Evolutionary conservation across 2,797 vertebrate genomes (phyloP).

Genomic region (Pagetopsis macropterus): DNA sequence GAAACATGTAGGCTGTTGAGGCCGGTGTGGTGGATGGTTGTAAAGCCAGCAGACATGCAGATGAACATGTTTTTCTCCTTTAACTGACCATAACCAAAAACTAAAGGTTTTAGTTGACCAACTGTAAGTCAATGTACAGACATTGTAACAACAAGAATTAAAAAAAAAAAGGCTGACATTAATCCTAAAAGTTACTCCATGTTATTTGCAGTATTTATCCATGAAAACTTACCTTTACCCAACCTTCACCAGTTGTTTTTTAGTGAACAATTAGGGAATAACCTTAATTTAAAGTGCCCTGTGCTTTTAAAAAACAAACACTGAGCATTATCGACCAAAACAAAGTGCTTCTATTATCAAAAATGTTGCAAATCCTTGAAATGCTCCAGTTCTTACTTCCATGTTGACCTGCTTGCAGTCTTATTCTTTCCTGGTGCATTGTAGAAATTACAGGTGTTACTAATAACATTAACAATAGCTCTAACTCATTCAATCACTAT

Average conservation of each 20-base stretch:
- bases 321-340: no score
- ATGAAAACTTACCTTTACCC: neutral
- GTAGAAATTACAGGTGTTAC: neutral
- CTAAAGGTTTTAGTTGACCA: neutral
- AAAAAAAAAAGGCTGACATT: fast-evolving
- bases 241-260: neutral
- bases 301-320: neutral
- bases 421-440: neutral
- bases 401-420: no score
- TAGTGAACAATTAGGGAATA: no score
- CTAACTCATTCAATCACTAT: no score
- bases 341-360: no score
- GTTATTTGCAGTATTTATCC: neutral
- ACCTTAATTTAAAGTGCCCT: neutral
- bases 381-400: no score
- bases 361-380: no score
- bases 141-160: neutral
- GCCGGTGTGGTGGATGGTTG: neutral
- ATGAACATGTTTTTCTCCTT: no score
- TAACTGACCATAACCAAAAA: neutral
- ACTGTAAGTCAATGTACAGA: neutral
- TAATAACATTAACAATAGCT: no score
- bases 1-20: neutral
- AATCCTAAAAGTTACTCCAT: neutral
- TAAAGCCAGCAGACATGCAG: no score